A percentile compares a stretch with the other conserved stretches of the same genome.
Conservation (phyloP, 2,888 invertebrate species). For the Diaperis boleti region DNA sequence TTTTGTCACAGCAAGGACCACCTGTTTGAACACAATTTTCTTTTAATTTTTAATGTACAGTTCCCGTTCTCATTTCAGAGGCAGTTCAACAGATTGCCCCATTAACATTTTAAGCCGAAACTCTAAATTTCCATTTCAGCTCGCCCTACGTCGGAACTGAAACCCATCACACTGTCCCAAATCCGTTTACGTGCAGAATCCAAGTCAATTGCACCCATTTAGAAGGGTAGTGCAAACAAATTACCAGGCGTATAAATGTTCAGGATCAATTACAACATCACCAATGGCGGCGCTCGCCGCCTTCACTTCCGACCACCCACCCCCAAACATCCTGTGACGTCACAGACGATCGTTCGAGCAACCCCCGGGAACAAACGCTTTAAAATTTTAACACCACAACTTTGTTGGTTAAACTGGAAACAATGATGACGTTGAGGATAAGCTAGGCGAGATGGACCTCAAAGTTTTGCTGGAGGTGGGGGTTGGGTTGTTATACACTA, state of each 20-base stretch:
- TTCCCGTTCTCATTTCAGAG: not conserved
- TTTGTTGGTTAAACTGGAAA: constrained; percentile 4
- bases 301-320: constrained; percentile 47
- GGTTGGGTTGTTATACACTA: constrained; percentile 14
- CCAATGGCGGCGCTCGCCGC: constrained; percentile 52
- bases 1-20: no score
- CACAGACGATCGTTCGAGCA: constrained; percentile 58
- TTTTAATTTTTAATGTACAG: not conserved
- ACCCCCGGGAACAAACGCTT: constrained; percentile 51
- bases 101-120: not conserved
- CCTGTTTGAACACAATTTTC: no score
- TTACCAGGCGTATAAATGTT: constrained; percentile 49
- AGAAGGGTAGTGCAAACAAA: constrained; percentile 30
- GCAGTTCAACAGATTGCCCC: not conserved
- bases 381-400: constrained; percentile 41
- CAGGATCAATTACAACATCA: constrained; percentile 54
- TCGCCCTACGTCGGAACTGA: not conserved
- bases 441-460: constrained; percentile 14
- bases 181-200: constrained; percentile 16
- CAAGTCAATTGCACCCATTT: constrained; percentile 29
- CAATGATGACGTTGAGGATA: constrained; percentile 23
- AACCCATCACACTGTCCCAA: constrained; percentile 1
- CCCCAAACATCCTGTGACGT: constrained; percentile 51
- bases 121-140: not conserved
- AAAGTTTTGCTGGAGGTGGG: constrained; percentile 26